Evolutionary conservation across 2,797 vertebrate genomes (phyloP), one percentile per base, ranked within the genome.

Genomic region (Megalops cyprinoides): DNA sequence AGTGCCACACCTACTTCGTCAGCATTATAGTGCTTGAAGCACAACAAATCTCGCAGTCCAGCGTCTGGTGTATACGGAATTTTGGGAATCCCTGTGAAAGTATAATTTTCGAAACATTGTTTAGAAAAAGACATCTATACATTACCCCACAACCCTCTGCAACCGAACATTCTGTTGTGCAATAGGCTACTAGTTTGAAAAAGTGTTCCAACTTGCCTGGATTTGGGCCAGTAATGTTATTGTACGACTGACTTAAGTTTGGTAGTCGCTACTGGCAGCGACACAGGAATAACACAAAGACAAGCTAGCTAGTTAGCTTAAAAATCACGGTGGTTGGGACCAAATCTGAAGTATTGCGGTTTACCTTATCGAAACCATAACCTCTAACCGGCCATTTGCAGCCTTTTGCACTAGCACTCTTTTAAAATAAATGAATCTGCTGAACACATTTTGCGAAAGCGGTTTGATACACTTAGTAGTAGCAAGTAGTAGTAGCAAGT

Each of bases 1-100:
- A 74, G 46, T 14, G 14, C 42, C 25, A 62, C 48, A 51, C 85
- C 25, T 81, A 91, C 91, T 87, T 93, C 89, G 28, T 87, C 82
- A 78, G 92, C 89, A 77, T 87, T 86, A 82, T 94, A 93, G 74
- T 93, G 87, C 83, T 88, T 92, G 81, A 92, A 92, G 82, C 90
- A 91, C 90, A 92, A 42, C 60, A 92, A 89, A 25, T 91, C 88
- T 81, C 51, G 78, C 0, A 88, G 74, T 48, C 86, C 86, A 73
- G 90, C 87, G 1, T 7, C 60, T n/a, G 89, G 87, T 1, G 25
- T 0, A 81, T 91, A 91, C 0, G 85, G 82, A 80, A 92, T 91
- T 85, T 87, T 91, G 31, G 84, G 79, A 83, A 92, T 87, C 15
- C 87, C 92, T 93, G 87, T 53, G 76, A 73, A 73, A 44, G 46